Evolutionary conservation across 2,888 invertebrate species (phyloP), one percentile per base, ranked within the genome.

Genomic region (Phengaris alcon): DNA sequence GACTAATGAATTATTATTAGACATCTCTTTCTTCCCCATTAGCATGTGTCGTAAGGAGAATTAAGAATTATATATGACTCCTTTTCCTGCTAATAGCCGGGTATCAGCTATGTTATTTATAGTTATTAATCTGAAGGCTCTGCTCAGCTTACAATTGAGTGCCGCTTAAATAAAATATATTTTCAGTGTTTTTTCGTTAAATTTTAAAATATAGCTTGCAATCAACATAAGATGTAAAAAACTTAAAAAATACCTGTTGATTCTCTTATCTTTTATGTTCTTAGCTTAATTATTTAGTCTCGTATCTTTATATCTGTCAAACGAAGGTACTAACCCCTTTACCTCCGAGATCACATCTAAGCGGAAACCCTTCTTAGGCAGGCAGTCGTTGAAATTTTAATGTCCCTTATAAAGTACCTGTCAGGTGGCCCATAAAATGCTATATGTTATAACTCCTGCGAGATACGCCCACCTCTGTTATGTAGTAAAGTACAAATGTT

Each of bases 311-410:
- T 68, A 64, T 68, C 68, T 68, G 13, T 13, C 9, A 48, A n/a
- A 48, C n/a, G 48, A 46, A 44, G 44, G n/a, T 46, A 68, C 5
- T 35, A 35, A 68, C 69, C 46, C 69, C 48, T 69, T 69, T 69
- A 69, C 69, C 69, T 64, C 64, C 13, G 35, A 69, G 69, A 48
- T 48, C n/a, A 48, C 48, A 48, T 48, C 69, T 48, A 69, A n/a
- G 69, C 46, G 69, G 48, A 69, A 69, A 69, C 69, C 48, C 69
- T 48, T 69, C 69, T 46, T 46, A 69, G 69, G 46, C 15, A 12
- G 46, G 48, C 46, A 64, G 64, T 64, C 48, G 69, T 69, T 69
- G 69, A 69, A 69, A 69, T 69, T 69, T 69, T 69, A 69, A 69
- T 69, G 69, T 48, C 48, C 69, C 48, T 46, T 69, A 69, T 69